Evolutionary conservation across 2,113 vertebrate species (phyloP).

Genomic region (Dasypus novemcinctus): DNA sequence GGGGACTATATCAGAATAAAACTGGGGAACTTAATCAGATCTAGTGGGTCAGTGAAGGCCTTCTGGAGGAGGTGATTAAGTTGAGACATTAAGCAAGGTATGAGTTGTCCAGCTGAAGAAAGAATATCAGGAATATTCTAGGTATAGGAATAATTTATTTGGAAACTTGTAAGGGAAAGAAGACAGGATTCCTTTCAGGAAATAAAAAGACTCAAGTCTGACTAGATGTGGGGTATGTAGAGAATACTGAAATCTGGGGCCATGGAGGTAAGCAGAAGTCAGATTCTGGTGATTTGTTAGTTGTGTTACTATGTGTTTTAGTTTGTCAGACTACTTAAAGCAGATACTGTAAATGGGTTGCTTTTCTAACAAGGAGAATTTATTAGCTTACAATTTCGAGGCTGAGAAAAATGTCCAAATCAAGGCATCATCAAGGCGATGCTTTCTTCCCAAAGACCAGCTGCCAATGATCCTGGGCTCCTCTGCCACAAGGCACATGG

Average conservation of each 20-base stretch:
- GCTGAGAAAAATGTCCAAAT: no score
- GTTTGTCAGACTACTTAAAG: no score
- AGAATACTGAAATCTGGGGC: not conserved
- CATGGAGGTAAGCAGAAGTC: no score
- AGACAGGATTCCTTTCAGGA: not conserved
- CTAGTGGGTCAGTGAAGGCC: not conserved
- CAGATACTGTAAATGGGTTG: no score
- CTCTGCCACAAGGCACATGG: no score
- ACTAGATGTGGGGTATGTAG: not conserved
- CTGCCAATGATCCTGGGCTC: no score
- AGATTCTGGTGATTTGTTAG: not conserved
- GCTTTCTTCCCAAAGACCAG: no score
- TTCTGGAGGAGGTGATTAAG: not conserved
- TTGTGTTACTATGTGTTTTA: not conserved
- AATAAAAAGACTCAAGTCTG: not conserved
- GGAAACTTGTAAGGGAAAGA: not conserved
- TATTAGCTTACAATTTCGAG: no score
- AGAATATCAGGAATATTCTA: not conserved
- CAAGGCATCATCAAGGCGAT: no score
- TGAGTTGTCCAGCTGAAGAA: not conserved
- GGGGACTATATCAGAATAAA: not conserved
- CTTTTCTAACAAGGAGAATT: no score
- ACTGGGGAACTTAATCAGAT: not conserved
- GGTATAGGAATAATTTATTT: not conserved
- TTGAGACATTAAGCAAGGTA: not conserved